Conservation (phyloP, 2,797 vertebrate genomes). For the Crocidura indochinensis region DNA sequence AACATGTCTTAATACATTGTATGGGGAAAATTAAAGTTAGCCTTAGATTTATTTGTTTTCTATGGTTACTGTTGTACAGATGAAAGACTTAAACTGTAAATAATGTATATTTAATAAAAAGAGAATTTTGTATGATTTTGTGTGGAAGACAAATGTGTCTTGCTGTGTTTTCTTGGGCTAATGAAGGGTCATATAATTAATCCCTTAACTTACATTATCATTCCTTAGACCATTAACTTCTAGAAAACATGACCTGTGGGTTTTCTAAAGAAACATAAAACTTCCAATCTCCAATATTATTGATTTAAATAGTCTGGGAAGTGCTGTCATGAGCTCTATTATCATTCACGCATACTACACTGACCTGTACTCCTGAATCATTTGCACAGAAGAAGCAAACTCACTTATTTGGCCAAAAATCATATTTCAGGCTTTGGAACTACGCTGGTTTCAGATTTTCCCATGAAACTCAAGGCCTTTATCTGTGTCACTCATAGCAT, state of each 20-base stretch:
- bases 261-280: slow-evolving; percentile 79
- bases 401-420: not conserved
- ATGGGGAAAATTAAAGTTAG: slow-evolving; percentile 87
- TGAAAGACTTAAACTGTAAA: slow-evolving; percentile 93
- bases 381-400: not conserved
- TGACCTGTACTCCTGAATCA: not conserved
- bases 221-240: slow-evolving; percentile 72
- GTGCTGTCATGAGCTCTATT: slow-evolving; percentile 55
- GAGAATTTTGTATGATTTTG: slow-evolving; percentile 94
- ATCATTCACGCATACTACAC: slow-evolving; percentile 17
- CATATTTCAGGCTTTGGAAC: not conserved
- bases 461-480: not conserved
- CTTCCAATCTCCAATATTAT: slow-evolving; percentile 61
- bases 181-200: slow-evolving; percentile 71
- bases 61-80: slow-evolving; percentile 95
- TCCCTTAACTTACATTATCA: slow-evolving; percentile 56
- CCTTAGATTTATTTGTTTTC: slow-evolving; percentile 93
- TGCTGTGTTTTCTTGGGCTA: slow-evolving; percentile 85
- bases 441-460: not conserved
- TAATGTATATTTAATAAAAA: slow-evolving; percentile 97
- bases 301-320: slow-evolving; percentile 81
- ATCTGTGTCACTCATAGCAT: accelerated
- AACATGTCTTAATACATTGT: slow-evolving; percentile 89
- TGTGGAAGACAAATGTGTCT: slow-evolving; percentile 90
- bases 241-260: slow-evolving; percentile 48